phyloP scores from a whole-genome alignment of 2,888 invertebrate genomes.

The Drosophila anceps region DNA sequence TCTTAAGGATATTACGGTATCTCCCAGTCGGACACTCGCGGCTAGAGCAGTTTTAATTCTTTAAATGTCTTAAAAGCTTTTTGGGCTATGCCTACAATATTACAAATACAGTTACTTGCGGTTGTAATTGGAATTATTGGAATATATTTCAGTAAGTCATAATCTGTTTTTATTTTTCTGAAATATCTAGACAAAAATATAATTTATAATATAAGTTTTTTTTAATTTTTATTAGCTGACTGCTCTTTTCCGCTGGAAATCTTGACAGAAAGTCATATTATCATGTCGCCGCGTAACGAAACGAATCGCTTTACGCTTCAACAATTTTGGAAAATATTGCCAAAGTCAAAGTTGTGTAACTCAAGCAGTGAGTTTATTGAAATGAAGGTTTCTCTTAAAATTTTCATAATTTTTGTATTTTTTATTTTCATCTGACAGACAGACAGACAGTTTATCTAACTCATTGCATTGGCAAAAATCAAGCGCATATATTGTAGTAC shows the following conservation, averaged over 20 bases:
- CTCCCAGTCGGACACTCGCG: no score
- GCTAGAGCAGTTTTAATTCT: no score
- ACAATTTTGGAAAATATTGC: constrained; percentile 3
- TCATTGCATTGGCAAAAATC: not conserved
- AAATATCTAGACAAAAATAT: no score
- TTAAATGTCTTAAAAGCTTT: no score
- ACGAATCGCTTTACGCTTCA: constrained; percentile 1
- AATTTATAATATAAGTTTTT: no score
- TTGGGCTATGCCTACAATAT: no score
- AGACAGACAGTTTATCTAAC: not conserved
- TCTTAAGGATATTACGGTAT: no score
- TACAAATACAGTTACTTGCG: no score
- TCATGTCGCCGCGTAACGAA: not conserved
- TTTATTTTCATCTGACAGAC: not conserved
- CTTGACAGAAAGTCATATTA: constrained; percentile 7
- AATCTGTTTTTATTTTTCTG: no score
- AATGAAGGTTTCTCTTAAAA: not conserved
- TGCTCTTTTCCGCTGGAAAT: not conserved
- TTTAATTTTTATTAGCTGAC: not conserved
- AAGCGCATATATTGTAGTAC: not conserved
- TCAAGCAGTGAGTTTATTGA: not conserved
- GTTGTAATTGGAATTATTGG: no score
- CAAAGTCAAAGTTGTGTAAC: constrained; percentile 7
- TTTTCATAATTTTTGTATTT: not conserved
- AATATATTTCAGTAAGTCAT: no score